Conservation (phyloP, 1,140 invertebrate species). For the Tachypleus tridentatus region DNA sequence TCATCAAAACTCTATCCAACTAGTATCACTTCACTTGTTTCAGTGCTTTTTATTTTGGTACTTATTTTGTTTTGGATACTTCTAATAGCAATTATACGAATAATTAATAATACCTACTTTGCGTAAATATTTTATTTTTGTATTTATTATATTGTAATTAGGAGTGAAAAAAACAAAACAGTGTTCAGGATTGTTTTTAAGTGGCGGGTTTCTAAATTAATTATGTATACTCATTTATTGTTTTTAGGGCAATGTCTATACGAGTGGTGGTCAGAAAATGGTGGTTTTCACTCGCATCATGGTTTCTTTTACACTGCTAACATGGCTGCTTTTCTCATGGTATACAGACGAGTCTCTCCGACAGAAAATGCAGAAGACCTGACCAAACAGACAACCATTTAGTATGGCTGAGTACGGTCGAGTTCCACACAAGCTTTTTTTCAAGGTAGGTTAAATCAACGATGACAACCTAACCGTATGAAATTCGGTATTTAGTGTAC, state of each 20-base stretch:
- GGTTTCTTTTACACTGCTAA: constrained; percentile 46
- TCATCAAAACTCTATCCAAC: too few species aligned
- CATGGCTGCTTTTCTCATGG: constrained; percentile 46
- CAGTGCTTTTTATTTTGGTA: too few species aligned
- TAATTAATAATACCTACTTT: too few species aligned
- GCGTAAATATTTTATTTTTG: too few species aligned
- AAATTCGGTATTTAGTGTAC: too few species aligned
- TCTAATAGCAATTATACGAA: too few species aligned
- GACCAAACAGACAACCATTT: constrained; percentile 42
- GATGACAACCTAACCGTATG: too few species aligned
- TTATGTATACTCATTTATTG: too few species aligned
- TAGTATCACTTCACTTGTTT: too few species aligned
- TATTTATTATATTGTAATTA: constrained; percentile 62
- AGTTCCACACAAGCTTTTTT: constrained; percentile 40
- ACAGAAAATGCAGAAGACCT: constrained; percentile 44
- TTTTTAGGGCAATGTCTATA: constrained; percentile 32
- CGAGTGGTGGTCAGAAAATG: constrained; percentile 36
- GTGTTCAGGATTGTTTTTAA: constrained; percentile 64
- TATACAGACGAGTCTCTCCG: constrained; percentile 42
- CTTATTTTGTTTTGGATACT: too few species aligned
- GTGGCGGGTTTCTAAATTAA: not conserved
- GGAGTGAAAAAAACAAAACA: constrained; percentile 69
- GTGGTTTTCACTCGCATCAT: constrained; percentile 48
- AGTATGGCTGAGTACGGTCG: constrained; percentile 41
- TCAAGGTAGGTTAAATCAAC: constrained; percentile 30